Evolutionary conservation across 2,113 vertebrate species (phyloP), one percentile per base, ranked within the genome.

Genomic region (Erpornis zantholeuca): DNA sequence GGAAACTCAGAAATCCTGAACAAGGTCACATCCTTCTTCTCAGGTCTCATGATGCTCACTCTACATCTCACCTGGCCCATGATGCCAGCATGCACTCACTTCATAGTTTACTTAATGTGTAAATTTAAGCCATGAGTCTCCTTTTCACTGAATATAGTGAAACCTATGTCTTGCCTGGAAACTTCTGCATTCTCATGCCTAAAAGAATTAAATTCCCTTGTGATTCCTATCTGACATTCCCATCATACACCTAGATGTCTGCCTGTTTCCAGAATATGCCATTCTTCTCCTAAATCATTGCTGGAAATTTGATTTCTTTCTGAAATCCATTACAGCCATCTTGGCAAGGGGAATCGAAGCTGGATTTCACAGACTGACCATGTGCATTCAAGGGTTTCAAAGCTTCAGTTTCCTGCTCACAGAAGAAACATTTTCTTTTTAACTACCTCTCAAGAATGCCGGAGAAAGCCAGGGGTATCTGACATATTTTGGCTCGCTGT

Each of bases 401-500:
- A 93, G 80, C 61, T 78, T 84, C 88, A 83, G 82, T 82, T 94
- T 84, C 61, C 86, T 90, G 49, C 61, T 91, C 70, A 68, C 3
- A 86, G 59, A 61, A 92, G 40, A 95, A 96, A 87, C 63, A 47
- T 69, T 94, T 92, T 93, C 90, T 87, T 86, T 92, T 73, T 66
- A 90, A 73, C 82, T 86, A 16, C 4, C 52, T 73, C 82, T 90
- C 52, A 81, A 71, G 90, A 88, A 92, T 24, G n/a, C 56, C 66
- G 59, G 56, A 81, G 94, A 88, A 94, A 93, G 60, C 35, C 69
- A 60, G 69, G 52, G 70, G 21, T 90, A 92, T 88, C 85, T 83
- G 87, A 92, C 82, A 86, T 90, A 92, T 47, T 93, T 96, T 96
- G 96, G 93, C 96, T 92, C 38, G 61, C n/a, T 75, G 40, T 29